Base-by-base conservation (phyloP, 2,797 vertebrate genomes). In the Ispidina picta region DNA sequence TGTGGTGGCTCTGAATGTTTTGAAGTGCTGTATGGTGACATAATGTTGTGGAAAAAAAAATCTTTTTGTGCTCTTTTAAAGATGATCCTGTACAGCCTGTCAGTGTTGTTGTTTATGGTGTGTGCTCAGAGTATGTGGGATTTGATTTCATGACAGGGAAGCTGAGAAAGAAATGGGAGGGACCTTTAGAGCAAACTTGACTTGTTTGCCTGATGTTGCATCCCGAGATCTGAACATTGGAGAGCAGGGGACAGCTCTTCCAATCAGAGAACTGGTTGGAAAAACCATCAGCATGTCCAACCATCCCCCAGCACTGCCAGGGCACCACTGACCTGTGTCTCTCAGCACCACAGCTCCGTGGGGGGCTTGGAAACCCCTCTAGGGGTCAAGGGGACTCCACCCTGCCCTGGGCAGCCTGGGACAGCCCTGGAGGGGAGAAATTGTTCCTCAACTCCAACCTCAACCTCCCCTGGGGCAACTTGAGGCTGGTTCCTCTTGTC, bases 21-120 rank as follows among this genome's bases (percentile, higher is more conserved):
- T 54, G 80, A 71, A 88, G 52, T 23, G 60, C 71, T 71, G 33
- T 46, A 28, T 44, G 69, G 29, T 89, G 90, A 51, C 80, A 73
- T 37, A 70, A 71, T 62, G 71, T 64, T 93, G 88, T 88, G 83
- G 87, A 88, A 73, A 49, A 39, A 77, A 88, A 73, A 58, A 69
- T 39, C 75, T 73, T 69, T 69, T 69, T 68, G 62, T 80, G 8
- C 62, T 69, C 41, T 64, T 51, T 9, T 43, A 17, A 84, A 78
- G 62, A 81, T 73, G 12, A 69, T 37, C 28, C 1, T 15, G 35
- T 77, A 13, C 55, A 89, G 62, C 74, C 55, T 64, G 60, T 64
- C 59, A 16, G 35, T 12, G 2, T 4, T 70, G 14, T 13, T 70
- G 62, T 51, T 59, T 28, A 4, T n/a, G 33, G 15, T 51, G 37